A percentile compares a stretch with the other conserved stretches of the same genome.
Conservation (phyloP, 2,113 vertebrate species). For the Rhinogobius similis region DNA sequence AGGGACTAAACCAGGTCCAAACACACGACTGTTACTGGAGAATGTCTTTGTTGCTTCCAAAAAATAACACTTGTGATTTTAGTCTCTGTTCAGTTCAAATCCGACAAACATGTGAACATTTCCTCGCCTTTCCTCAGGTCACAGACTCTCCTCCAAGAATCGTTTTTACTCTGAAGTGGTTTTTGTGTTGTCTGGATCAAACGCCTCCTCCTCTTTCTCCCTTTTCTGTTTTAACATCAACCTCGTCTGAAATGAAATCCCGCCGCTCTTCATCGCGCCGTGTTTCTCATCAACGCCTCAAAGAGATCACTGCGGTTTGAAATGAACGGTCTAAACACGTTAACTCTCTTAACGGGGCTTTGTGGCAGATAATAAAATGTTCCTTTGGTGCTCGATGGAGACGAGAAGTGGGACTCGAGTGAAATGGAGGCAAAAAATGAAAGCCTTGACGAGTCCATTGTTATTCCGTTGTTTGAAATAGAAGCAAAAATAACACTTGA, state of each 20-base stretch:
- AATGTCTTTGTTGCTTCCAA: neutral
- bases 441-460: neutral
- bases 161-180: constrained; percentile 9
- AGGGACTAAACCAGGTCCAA: neutral
- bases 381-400: constrained; percentile 24
- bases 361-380: constrained; percentile 38
- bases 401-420: constrained; percentile 20
- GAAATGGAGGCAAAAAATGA: neutral
- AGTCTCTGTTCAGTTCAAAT: neutral
- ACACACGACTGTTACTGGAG: neutral
- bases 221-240: constrained; percentile 9
- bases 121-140: constrained; percentile 32
- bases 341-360: constrained; percentile 5
- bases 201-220: constrained; percentile 1
- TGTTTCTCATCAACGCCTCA: constrained; percentile 14
- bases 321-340: constrained; percentile 27
- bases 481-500: too few relatives aligned
- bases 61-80: neutral
- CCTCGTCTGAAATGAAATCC: constrained; percentile 21
- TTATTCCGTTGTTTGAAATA: neutral
- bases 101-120: neutral
- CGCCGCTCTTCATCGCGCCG: constrained; percentile 9
- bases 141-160: constrained; percentile 31
- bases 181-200: constrained; percentile 16
- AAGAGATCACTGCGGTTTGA: constrained; percentile 21